Evolutionary conservation across 2,888 invertebrate species (phyloP), one percentile per base, ranked within the genome.

Genomic region (Cantharis nigra): DNA sequence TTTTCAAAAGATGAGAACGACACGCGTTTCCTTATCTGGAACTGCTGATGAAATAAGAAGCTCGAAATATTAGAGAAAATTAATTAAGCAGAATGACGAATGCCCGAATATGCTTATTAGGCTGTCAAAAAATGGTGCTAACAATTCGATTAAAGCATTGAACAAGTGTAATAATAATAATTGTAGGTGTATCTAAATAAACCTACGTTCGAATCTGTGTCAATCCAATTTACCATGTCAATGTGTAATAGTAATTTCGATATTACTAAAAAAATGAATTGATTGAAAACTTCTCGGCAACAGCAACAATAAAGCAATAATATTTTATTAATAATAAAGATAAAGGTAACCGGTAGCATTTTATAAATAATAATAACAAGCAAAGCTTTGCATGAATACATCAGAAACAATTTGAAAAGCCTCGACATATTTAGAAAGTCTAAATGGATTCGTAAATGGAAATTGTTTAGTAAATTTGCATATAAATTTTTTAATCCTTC

Each of bases 261-360:
- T n/a, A 18, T 67, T 67, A 26, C 9, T 18, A 64, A 67, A 67
- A 20, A 67, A 67, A 23, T 49, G n/a, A 67, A 14, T 26, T 67
- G 26, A 67, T 67, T 23, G 4, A 11, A 26, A 49, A 49, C n/a
- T n/a, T 3, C 0, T 7, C n/a, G 4, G n/a, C 5, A n/a, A 13
- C 13, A 33, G 13, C n/a, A 33, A 33, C 33, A 33, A 33, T 33
- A 33, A 33, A 3, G 33, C 49, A 7, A 49, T 49, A 49, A 49
- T 49, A 49, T 49, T 49, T 49, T 5, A 67, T 67, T 73, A 67
- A 49, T 49, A 73, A 69, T 73, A 69, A 69, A 73, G 63, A 67
- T 69, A 62, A 14, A 49, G 49, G 26, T 23, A 73, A 49, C 67
- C 73, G 33, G 73, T 73, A 73, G 73, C 73, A 73, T 73, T 73